phyloP scores from a whole-genome alignment of 1,140 invertebrate species.

The Panulirus ornatus region DNA sequence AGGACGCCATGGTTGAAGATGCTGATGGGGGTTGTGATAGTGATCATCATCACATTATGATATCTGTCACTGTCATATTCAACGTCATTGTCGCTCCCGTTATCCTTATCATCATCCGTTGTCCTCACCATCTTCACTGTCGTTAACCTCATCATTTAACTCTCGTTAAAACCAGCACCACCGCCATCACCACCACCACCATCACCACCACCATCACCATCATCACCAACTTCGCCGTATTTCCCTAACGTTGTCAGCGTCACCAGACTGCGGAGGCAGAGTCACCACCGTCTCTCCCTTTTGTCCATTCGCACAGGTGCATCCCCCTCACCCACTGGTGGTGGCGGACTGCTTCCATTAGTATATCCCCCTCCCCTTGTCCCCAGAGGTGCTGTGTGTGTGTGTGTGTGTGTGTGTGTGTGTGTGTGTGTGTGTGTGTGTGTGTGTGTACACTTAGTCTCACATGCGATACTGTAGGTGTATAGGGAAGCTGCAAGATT shows the following conservation, averaged over 20 bases:
- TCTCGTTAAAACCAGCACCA: background rate
- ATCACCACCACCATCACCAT: background rate
- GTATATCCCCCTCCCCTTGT: too few species aligned
- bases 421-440: slow-evolving; percentile 23
- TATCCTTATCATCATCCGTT: too few species aligned
- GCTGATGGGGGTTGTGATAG: too few species aligned
- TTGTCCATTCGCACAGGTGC: background rate
- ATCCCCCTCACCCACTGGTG: background rate
- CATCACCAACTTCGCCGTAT: background rate
- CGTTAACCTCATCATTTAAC: background rate
- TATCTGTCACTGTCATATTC: too few species aligned
- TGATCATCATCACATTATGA: too few species aligned
- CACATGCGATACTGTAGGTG: too few species aligned
- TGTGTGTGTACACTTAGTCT: background rate
- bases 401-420: background rate
- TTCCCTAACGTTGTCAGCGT: background rate
- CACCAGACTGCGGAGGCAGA: too few species aligned
- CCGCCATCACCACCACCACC: background rate
- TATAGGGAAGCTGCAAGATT: too few species aligned
- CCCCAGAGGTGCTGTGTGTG: background rate
- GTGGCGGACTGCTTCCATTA: background rate
- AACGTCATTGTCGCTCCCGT: too few species aligned
- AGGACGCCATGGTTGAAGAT: too few species aligned
- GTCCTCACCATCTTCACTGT: too few species aligned
- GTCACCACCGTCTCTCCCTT: background rate